phyloP scores from a whole-genome alignment of 2,113 vertebrate genomes.

The Gallinago jamesoni region DNA sequence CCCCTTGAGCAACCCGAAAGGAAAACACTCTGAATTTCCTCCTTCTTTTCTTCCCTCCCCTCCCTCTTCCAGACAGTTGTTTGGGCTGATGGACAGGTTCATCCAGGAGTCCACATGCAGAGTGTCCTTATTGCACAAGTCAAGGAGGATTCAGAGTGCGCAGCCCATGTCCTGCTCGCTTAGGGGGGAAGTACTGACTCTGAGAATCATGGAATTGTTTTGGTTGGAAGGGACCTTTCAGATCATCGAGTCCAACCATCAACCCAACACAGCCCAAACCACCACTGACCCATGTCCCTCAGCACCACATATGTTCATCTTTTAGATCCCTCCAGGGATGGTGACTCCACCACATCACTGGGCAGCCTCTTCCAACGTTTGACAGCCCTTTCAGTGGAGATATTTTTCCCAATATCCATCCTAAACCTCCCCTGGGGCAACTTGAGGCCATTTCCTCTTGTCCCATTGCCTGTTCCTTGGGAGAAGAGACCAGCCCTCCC shows the following conservation, averaged over 20 bases:
- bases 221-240: background rate
- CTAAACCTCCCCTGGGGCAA: background rate
- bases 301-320: background rate
- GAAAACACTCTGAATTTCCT: background rate
- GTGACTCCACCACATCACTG: background rate
- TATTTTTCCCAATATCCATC: background rate
- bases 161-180: background rate
- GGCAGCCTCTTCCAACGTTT: background rate
- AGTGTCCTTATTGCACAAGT: accelerated
- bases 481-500: background rate
- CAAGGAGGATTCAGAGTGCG: background rate
- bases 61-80: background rate
- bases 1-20: background rate
- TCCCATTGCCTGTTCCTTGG: background rate
- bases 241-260: background rate
- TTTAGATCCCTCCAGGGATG: background rate
- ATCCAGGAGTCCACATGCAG: background rate
- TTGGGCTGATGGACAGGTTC: background rate
- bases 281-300: background rate
- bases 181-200: background rate
- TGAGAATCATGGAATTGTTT: background rate
- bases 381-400: background rate
- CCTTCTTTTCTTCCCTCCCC: background rate
- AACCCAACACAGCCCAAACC: background rate
- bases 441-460: background rate